Base-by-base conservation (phyloP, 2,888 invertebrate genomes). In the Ornithoptera priamus region DNA sequence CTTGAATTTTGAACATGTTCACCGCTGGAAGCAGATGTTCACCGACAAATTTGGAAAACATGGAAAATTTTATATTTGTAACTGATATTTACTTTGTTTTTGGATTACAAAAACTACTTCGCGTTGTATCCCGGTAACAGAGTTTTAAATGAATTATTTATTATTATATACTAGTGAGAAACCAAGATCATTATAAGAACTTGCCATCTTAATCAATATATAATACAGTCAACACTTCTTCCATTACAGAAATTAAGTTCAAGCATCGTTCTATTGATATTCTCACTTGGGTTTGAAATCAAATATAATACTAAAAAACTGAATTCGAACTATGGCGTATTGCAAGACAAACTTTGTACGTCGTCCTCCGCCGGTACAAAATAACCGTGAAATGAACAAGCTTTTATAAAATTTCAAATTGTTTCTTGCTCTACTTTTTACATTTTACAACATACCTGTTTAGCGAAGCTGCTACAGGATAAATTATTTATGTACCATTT, bases 61-160 rank as follows among this genome's bases (percentile, higher is more conserved):
- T 82, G 80, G 81, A 80, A 81, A 86, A 89, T 91, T 87, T 90
- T 91, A 90, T 91, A 92, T 92, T 92, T 89, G 90, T 89, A 85
- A 85, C 81, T 78, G 73, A 79, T 15, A 50, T 50, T 50, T 18
- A 50, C 50, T 50, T 39, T 50, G 50, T 18, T 50, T 50, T 17
- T 17, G 12, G 18, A 17, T 50, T 50, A 50, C 50, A 15, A 18
- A 50, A 17, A 39, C 8, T 10, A 39, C 10, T 39, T 39, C 39
- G 39, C 39, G 8, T 7, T 39, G 39, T 39, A 39, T 39, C 39
- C 7, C 4, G 39, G 39, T 10, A 39, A 39, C 39, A 39, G 30
- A 30, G 10, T 39, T 39, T 39, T 39, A 39, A 39, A 39, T 39
- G 4, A 10, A 39, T 39, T 39, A 7, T 39, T 39, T 39, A 7